Percentiles rank a stretch among this genome's conserved stretches.
phyloP scores from a whole-genome alignment of 2,113 vertebrate species.

The Notiomystis cincta region DNA sequence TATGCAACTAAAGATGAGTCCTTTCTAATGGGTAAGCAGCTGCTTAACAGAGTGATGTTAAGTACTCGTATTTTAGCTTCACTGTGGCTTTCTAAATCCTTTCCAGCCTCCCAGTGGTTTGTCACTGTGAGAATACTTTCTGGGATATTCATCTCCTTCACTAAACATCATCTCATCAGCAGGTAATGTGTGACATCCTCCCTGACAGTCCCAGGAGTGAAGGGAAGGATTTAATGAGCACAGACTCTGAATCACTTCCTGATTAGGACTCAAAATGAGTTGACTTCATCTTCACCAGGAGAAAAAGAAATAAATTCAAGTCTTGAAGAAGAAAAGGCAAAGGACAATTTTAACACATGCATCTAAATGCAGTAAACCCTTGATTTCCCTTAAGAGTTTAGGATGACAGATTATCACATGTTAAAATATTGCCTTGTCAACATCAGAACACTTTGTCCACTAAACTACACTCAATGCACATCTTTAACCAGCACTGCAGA shows the following conservation, averaged over 20 bases:
- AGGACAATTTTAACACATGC: not conserved
- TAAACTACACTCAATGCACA: not conserved
- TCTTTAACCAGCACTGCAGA: not conserved
- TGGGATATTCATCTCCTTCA: constrained; percentile 7
- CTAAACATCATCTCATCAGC: constrained; percentile 43
- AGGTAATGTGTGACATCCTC: constrained; percentile 48
- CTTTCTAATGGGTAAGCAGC: not conserved
- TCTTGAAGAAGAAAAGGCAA: not conserved
- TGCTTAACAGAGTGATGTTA: not conserved
- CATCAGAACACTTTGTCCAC: not conserved
- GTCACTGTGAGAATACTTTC: constrained; percentile 11
- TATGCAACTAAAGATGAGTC: not conserved
- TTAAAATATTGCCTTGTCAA: not conserved
- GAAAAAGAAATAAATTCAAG: not conserved
- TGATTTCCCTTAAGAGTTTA: not conserved
- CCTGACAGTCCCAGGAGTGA: constrained; percentile 15
- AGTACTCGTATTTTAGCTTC: not conserved
- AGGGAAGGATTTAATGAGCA: constrained; percentile 51
- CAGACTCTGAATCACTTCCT: constrained; percentile 42
- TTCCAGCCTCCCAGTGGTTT: not conserved
- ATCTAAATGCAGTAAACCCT: not conserved
- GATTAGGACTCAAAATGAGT: constrained; percentile 40
- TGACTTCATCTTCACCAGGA: constrained; percentile 1
- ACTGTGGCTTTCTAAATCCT: not conserved
- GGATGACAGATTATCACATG: not conserved